Evolutionary conservation across 2,888 invertebrate species (phyloP), one percentile per base, ranked within the genome.

Genomic region (Apomyelois bistriatella): DNA sequence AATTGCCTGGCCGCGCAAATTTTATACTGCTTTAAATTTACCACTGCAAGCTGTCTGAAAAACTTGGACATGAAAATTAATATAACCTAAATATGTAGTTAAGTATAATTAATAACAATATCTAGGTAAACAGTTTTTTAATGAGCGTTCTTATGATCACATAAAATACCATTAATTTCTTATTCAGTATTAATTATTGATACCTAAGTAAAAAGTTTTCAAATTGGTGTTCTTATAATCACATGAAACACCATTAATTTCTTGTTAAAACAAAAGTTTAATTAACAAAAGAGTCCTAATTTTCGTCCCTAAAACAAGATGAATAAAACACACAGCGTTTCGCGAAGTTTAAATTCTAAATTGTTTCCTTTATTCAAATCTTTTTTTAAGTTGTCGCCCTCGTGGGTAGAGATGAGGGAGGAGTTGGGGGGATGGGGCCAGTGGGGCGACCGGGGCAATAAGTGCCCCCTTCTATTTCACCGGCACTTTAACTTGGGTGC

Each of bases 401-500:
- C 53, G 58, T 58, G 54, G 59, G 61, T 60, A n/a, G 49, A 28
- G 36, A 37, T 58, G 55, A 22, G 60, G 50, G 48, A 51, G 58
- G 47, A 40, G 55, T 1, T 17, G 36, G 37, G 42, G 38, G 53
- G 58, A 57, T 35, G 58, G 61, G 53, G 55, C 58, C 52, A 60
- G 61, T 58, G 52, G 66, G 62, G 64, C 60, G 64, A 67, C 68
- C 68, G 70, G 72, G 81, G 82, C 79, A 84, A 84, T 85, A 86
- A 88, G 85, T 82, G 81, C 82, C 85, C 76, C 84, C 82, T 78
- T 78, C 82, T 85, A 85, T 86, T 88, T 84, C 84, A 85, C 85
- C 81, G 86, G 80, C 80, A 82, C 85, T 86, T 85, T 82, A 86
- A 85, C 84, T 82, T 74, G 82, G 85, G 82, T 85, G 89, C 86